Evolutionary conservation across 1,140 invertebrate species (phyloP), one percentile per base, ranked within the genome.

Genomic region (Venturia canescens): DNA sequence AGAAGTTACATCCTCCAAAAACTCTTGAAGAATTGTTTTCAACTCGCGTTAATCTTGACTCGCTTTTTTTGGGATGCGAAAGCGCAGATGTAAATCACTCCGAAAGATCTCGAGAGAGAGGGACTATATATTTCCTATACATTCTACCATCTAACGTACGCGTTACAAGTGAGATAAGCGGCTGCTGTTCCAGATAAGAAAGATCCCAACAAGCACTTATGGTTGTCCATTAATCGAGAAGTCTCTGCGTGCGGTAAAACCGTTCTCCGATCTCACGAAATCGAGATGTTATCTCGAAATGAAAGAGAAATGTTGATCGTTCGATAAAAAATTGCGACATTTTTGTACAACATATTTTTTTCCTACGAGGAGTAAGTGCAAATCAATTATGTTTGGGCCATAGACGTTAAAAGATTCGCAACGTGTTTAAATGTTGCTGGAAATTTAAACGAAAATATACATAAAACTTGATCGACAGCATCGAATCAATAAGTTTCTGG

Each of bases 171-270:
- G 48, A 74, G 71, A 74, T 74, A 74, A 74, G 71, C 44, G 18
- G 71, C 71, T 74, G 71, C 71, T 74, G 44, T 74, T 53, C 11
- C 34, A 71, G 71, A 74, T 53, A 74, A 31, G 38, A 48, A 69
- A 31, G 15, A 50, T 29, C 21, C 71, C 44, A 26, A 50, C 44
- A 48, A 23, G 44, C 71, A 74, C 71, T 74, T 74, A 69, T 18
- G 23, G 70, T 18, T 74, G 71, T 71, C 21, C 34, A 53, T 74
- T 74, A 74, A 53, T 74, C 71, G 71, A 53, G 15, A 69, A 21
- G 29, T 11, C 23, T 11, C 23, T 26, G 60, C 27, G 23, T 63
- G 23, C 7, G 60, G 60, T 63, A 26, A 26, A 63, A 63, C 11
- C 3, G 23, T 63, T 63, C 60, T 4, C 23, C 29, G 27, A 31